Evolutionary conservation across 1,140 invertebrate species (phyloP), one percentile per base, ranked within the genome.

Genomic region (Phymorhynchus buccinoides): DNA sequence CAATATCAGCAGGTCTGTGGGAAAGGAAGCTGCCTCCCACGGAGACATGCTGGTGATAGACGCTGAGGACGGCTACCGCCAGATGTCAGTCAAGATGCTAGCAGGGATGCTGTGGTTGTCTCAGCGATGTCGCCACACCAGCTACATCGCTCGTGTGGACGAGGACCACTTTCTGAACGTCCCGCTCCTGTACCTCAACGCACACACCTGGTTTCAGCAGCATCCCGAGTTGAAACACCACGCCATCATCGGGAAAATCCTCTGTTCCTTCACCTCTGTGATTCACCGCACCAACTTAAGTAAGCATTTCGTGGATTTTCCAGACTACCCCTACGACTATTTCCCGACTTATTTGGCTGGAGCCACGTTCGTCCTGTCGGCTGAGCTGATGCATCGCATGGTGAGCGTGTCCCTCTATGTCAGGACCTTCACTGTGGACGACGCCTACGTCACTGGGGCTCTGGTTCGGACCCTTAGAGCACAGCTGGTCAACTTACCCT

Each of bases 81-180:
- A 91, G 84, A 83, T 91, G 16, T 90, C 89, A 18, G 39, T 82
- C 9, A 91, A 91, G 85, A 96, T 97, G 89, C 90, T 97, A 0
- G 97, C 97, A 96, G 97, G 96, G 0, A 90, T 98, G 41, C 94
- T 95, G 88, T 98, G 97, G 97, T 95, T 95, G 0, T 90, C 94
- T 1, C 92, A 92, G 16, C 93, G 95, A 86, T 98, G 97, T 91
- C 92, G 94, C 32, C 1, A 42, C 35, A 1, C 48, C 1, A 35
- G 2, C 6, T 97, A 95, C 89, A 94, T 98, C 22, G 94, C 98
- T 16, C 98, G 98, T 95, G 96, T 96, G 92, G 97, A 98, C 91
- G 97, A 97, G 92, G 97, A 98, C 91, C 96, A 96, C 84, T 95
- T 97, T 66, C 94, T 97, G 27, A 96, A 97, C 93, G 89, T 97